A percentile compares a stretch with the other conserved stretches of the same genome.
Conservation (phyloP, 2,113 vertebrate genomes). For the Hypocryptadius cinnamomeus region DNA sequence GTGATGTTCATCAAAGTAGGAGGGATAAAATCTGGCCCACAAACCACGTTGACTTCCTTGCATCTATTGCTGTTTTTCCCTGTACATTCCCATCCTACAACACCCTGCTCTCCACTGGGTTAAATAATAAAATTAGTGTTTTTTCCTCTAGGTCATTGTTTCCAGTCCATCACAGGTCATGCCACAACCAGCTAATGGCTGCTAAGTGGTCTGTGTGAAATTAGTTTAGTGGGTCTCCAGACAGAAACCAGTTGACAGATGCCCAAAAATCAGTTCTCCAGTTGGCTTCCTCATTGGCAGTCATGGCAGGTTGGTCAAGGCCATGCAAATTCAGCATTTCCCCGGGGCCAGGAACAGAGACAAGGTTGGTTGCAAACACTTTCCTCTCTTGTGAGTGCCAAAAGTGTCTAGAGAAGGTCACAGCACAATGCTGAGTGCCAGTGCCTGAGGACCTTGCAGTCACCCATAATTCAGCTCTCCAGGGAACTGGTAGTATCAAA, state of each 20-base stretch:
- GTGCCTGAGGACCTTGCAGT: background rate
- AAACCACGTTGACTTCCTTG: background rate
- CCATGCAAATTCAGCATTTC: slow-evolving; percentile 11
- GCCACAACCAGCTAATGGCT: background rate
- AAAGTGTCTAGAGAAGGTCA: background rate
- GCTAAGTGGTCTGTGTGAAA: slow-evolving; percentile 8
- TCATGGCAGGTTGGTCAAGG: background rate
- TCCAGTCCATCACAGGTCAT: background rate
- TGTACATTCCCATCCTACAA: background rate
- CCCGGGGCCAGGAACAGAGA: background rate
- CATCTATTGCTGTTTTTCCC: background rate
- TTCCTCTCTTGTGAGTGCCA: background rate
- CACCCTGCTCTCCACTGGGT: background rate
- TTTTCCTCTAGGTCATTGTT: background rate
- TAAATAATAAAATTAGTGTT: background rate
- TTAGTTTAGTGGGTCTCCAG: slow-evolving; percentile 10
- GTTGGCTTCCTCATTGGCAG: background rate
- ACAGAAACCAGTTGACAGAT: slow-evolving; percentile 10
- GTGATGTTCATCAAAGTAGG: background rate
- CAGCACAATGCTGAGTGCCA: background rate
- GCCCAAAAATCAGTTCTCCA: background rate
- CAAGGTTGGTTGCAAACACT: background rate
- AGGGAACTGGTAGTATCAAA: background rate
- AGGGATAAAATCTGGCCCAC: background rate
- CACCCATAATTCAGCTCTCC: background rate